Conservation (phyloP, 2,113 vertebrate genomes). For the Isurus oxyrinchus region DNA sequence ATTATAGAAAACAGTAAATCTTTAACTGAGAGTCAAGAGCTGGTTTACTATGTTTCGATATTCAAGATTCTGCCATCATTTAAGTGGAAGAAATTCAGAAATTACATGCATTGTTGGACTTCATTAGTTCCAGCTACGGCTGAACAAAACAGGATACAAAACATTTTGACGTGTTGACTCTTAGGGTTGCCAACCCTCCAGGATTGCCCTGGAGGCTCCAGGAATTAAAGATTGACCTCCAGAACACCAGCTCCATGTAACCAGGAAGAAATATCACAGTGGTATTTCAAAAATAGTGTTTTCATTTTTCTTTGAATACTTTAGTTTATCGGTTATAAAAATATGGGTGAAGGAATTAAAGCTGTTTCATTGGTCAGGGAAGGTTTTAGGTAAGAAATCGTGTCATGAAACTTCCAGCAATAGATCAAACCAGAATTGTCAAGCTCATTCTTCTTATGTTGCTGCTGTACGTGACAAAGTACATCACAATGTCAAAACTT, state of each 20-base stretch:
- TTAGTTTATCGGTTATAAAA: not conserved
- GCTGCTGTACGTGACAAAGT: not conserved
- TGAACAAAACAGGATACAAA: not conserved
- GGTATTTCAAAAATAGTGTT: not conserved
- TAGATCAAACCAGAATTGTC: not conserved
- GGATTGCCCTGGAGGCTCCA: not conserved
- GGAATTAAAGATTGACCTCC: not conserved
- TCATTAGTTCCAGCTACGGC: not conserved
- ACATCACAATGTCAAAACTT: not conserved
- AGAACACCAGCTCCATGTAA: not conserved
- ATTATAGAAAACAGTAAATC: not conserved
- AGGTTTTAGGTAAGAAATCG: not conserved
- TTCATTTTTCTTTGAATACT: not conserved
- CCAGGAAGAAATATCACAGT: not conserved
- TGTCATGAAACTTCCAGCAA: not conserved
- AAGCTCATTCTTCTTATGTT: not conserved
- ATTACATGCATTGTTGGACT: not conserved
- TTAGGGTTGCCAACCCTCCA: not conserved
- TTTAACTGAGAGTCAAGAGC: slow-evolving; percentile 1
- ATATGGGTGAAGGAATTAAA: not conserved
- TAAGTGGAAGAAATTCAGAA: not conserved
- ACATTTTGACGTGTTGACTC: not conserved
- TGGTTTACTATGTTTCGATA: not conserved
- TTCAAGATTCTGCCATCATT: not conserved
- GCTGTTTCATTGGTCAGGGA: not conserved